Conservation (phyloP, 2,888 invertebrate species). For the Cosmia trapezina region DNA sequence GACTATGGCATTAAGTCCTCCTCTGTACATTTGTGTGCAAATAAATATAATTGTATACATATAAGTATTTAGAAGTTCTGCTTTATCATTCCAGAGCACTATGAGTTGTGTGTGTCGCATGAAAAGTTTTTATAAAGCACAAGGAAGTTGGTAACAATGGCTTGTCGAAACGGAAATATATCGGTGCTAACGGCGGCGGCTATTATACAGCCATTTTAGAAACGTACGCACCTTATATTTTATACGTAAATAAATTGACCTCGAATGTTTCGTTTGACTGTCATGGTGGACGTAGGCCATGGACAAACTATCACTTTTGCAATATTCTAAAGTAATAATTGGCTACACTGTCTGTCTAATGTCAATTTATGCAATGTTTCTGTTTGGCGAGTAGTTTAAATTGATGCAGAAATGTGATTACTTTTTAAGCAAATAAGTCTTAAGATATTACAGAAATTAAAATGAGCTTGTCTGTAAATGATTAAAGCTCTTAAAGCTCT, state of each 20-base stretch:
- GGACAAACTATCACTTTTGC: conserved; percentile 60
- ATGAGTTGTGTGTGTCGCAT: conserved; percentile 18
- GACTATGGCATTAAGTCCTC: no score
- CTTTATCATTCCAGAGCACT: conserved; percentile 13
- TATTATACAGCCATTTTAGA: conserved; percentile 72
- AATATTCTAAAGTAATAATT: conserved; percentile 28
- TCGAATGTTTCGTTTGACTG: conserved; percentile 64
- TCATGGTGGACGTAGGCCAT: conserved; percentile 52
- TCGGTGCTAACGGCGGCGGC: conserved; percentile 74
- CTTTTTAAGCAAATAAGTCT: neutral
- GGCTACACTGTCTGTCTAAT: neutral
- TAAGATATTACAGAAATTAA: neutral
- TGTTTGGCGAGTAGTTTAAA: neutral
- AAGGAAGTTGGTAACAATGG: conserved; percentile 79
- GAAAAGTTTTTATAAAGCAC: conserved; percentile 66
- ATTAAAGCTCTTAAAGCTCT: no score
- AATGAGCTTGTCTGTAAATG: neutral
- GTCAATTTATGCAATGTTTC: conserved; percentile 9
- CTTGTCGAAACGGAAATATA: conserved; percentile 73
- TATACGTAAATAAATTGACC: conserved; percentile 68
- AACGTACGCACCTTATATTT: conserved; percentile 57
- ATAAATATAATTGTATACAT: no score
- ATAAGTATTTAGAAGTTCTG: conserved; percentile 20
- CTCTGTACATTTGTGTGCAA: no score
- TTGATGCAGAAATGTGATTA: neutral